Base-by-base conservation (phyloP, 2,888 invertebrate species). In the Gibbula magus region DNA sequence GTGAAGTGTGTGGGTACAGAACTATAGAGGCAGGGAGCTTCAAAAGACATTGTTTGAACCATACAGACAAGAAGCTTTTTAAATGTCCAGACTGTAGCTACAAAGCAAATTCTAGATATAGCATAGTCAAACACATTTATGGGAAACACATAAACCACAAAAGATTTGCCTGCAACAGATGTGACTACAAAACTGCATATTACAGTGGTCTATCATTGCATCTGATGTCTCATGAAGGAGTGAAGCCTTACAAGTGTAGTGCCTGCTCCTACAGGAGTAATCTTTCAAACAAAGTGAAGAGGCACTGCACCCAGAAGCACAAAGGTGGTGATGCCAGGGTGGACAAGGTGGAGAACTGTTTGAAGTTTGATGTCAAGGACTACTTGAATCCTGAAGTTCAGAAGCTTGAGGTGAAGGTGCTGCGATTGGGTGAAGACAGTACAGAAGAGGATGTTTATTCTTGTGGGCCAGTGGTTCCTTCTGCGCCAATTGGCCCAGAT, bases 11-110 rank as follows among this genome's bases (percentile, higher is more conserved):
- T 74, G 74, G 74, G 20, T 74, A 74, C 51, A 39, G 25, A 22
- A 74, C 74, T 25, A 51, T 51, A 20, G 74, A 74, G n/a, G 25
- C 74, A 74, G 74, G 74, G 45, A 74, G 74, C 74, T 51, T 74
- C 18, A 39, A 35, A 25, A 18, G 51, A 20, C 74, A 74, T 51
- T 51, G 20, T 39, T 20, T 39, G 45, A 74, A 51, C 20, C 74
- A 74, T 51, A 74, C 39, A 2, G 74, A 51, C 1, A 74, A 74
- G 52, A 74, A 74, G 13, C 74, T 51, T 10, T 74, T 74, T 22
- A 74, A 74, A 25, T 74, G 74, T 52, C 74, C 74, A 8, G 45
- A 74, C 51, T 74, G 74, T 51, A 51, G 45, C 10, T 74, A 74
- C 74, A 39, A 51, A 22, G 74, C 45, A 13, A 51, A 25, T 22